phyloP scores from a whole-genome alignment of 2,888 invertebrate genomes.

The Diloba caeruleocephala region DNA sequence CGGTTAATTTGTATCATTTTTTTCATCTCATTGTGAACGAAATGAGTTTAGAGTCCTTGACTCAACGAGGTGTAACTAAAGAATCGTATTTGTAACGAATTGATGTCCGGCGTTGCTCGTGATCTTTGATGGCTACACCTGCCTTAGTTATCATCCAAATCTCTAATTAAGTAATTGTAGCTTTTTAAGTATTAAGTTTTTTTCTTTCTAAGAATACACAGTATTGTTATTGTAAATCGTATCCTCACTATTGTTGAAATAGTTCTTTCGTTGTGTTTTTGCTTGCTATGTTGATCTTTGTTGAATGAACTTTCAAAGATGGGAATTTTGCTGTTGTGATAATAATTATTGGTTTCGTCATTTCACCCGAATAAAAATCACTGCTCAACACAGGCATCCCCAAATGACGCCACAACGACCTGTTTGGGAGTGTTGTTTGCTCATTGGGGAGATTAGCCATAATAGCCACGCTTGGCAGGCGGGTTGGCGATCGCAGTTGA shows the following conservation, averaged over 20 bases:
- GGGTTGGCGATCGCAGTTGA: too few relatives aligned
- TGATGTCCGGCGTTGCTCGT: slow-evolving; percentile 80
- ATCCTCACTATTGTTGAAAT: slow-evolving; percentile 36
- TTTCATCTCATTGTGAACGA: slow-evolving; percentile 76
- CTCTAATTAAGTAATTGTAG: slow-evolving; percentile 83
- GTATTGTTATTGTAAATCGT: slow-evolving; percentile 46
- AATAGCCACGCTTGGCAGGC: too few relatives aligned
- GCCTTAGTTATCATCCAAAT: slow-evolving; percentile 77
- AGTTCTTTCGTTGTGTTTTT: slow-evolving; percentile 33
- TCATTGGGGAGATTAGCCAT: too few relatives aligned
- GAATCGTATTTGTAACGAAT: slow-evolving; percentile 86
- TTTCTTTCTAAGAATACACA: slow-evolving; percentile 33
- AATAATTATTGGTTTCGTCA: not conserved
- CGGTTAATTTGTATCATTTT: slow-evolving; percentile 84
- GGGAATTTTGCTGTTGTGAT: slow-evolving; percentile 19
- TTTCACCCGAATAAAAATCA: too few relatives aligned
- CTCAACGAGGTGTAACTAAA: slow-evolving; percentile 89
- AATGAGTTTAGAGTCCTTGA: slow-evolving; percentile 87
- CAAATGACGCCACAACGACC: too few relatives aligned
- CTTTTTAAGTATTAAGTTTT: slow-evolving; percentile 65
- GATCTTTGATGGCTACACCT: slow-evolving; percentile 82
- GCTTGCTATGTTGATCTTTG: slow-evolving; percentile 15
- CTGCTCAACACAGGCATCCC: too few relatives aligned
- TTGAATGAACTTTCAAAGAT: slow-evolving; percentile 21
- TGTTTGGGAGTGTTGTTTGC: too few relatives aligned